Evolutionary conservation across 2,797 vertebrate genomes (phyloP), one percentile per base, ranked within the genome.

Genomic region (Ctenopoma kingsleyae): DNA sequence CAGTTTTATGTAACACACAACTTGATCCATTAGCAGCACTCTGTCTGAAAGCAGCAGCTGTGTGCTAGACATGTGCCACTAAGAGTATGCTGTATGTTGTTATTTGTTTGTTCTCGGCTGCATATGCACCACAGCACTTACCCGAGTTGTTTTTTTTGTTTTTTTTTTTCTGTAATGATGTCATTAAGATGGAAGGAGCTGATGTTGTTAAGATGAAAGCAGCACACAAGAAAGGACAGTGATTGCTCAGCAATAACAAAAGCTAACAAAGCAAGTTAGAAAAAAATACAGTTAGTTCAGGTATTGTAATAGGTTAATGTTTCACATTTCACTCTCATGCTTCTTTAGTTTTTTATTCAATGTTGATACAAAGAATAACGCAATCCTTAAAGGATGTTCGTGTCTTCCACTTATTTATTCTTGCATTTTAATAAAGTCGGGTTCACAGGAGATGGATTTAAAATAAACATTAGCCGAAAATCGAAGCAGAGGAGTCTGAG

Each of bases 11-110:
- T 22, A 60, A 35, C 47, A 17, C 12, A n/a, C 35, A 44, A 52
- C 15, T n/a, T 8, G 0, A 48, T 68, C 67, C 74, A 85, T 76
- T 78, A 76, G 58, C 40, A 58, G 50, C 64, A 71, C 74, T 80
- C 63, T 57, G 38, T 48, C 30, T 67, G 62, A 49, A 71, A 79
- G 68, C 47, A 15, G 61, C 32, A 57, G 60, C 49, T 55, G 67
- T 13, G n/a, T 3, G 17, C n/a, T 54, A 65, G 58, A 59, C 62
- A 13, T 20, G 40, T 44, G 16, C 19, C 54, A 38, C 35, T 55
- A 32, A 60, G 44, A 27, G 15, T 6, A 3, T 6, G 4, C 16
- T 12, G 8, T 46, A 38, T 5, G 5, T 41, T 48, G 61, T 25
- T 69, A 2, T 54, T 61, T 58, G 3, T 54, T 61, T 58, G 17